Conservation (phyloP, 2,797 vertebrate species). For the Leucoraja ocellata region DNA sequence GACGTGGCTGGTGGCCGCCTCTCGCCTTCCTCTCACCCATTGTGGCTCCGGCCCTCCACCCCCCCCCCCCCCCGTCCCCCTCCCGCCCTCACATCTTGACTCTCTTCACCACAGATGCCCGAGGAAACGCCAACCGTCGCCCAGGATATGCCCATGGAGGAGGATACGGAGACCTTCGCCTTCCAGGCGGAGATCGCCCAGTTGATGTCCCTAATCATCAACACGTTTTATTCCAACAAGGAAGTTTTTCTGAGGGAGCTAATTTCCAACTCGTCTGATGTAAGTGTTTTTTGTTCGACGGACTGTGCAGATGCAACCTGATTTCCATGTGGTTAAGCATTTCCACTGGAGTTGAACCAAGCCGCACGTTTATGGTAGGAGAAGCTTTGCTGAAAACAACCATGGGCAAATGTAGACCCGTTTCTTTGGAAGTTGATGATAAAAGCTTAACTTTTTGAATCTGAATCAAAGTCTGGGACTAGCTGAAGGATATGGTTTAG, state of each 20-base stretch:
- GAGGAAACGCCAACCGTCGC: slow-evolving; percentile 44
- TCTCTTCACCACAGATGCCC: slow-evolving; percentile 50
- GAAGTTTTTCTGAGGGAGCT: slow-evolving; percentile 64
- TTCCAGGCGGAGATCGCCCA: slow-evolving; percentile 68
- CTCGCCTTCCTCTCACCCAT: too few relatives aligned
- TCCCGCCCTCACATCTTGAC: too few relatives aligned
- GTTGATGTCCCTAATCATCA: slow-evolving; percentile 66
- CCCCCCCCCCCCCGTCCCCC: too few relatives aligned
- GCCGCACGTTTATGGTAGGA: background rate
- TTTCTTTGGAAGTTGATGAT: too few relatives aligned
- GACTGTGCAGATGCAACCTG: background rate
- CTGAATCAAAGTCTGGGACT: too few relatives aligned
- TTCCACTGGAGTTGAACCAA: too few relatives aligned
- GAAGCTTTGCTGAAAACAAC: too few relatives aligned
- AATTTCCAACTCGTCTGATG: slow-evolving; percentile 63
- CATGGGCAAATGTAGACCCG: too few relatives aligned
- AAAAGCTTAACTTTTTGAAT: too few relatives aligned
- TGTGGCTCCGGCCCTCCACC: too few relatives aligned
- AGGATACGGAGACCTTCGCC: slow-evolving; percentile 59
- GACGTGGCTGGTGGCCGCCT: too few relatives aligned
- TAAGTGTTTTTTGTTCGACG: slow-evolving; percentile 45
- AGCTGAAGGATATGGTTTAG: too few relatives aligned
- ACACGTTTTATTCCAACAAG: slow-evolving; percentile 65
- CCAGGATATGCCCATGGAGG: slow-evolving; percentile 51
- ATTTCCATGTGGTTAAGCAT: background rate